Conservation (phyloP, 2,113 vertebrate genomes). For the Arvicanthis niloticus region DNA sequence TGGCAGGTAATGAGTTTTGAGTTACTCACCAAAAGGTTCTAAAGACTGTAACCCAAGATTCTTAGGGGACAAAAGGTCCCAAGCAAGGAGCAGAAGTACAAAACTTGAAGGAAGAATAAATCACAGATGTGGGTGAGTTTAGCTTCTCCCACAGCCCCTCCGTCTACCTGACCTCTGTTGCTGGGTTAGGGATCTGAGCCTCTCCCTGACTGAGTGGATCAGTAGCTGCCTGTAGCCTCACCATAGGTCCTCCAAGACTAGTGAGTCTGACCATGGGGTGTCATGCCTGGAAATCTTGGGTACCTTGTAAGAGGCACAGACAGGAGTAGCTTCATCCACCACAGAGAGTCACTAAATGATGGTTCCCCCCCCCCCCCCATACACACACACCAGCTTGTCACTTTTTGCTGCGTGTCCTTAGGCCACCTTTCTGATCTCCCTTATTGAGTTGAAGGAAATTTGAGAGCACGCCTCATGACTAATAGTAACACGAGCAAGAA, state of each 20-base stretch:
- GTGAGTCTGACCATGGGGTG: neutral
- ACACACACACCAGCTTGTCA: neutral
- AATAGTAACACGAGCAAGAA: neutral
- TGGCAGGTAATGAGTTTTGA: neutral
- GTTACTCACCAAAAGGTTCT: constrained; percentile 22
- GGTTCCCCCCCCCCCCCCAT: neutral
- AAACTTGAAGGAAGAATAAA: neutral
- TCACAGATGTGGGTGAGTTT: neutral
- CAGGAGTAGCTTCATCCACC: neutral
- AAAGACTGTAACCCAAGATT: constrained; percentile 10
- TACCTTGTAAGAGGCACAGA: neutral
- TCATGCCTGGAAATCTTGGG: neutral
- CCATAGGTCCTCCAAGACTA: accelerated
- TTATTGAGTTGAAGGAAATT: neutral
- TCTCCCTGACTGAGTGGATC: neutral
- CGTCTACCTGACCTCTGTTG: neutral
- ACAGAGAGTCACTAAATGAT: neutral
- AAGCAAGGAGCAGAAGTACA: constrained; percentile 6
- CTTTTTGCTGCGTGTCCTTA: neutral
- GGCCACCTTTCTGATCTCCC: constrained; percentile 4
- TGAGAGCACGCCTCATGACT: neutral
- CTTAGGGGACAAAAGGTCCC: neutral
- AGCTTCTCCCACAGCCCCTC: accelerated
- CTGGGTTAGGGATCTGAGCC: neutral
- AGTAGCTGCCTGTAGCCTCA: neutral